These are phyloP conservation scores for Zaprionus capensis DNA, from an alignment of 1,140 invertebrate species.

Conservation along the genomic window DNA sequence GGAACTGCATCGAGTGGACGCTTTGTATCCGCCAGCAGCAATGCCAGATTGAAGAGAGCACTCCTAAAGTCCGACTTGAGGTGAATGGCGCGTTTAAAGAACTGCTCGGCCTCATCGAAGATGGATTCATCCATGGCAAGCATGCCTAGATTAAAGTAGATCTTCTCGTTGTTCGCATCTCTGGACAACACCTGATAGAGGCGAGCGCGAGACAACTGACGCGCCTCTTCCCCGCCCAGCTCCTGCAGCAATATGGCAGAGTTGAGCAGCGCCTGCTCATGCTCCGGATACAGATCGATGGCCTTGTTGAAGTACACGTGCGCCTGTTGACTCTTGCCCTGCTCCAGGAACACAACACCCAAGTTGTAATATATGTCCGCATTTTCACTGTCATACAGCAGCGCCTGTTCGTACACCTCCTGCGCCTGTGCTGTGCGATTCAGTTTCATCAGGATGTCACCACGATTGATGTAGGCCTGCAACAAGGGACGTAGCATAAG, in stretches of 20 bases:
- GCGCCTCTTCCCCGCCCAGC: constrained; percentile 90
- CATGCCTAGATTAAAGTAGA: constrained; percentile 98
- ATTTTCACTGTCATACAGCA: constrained; percentile 97
- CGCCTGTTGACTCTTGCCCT: constrained; percentile 95
- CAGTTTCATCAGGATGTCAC: constrained; percentile 97
- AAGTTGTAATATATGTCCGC: constrained; percentile 99
- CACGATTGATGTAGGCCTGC: constrained; percentile 98
- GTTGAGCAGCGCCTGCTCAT: constrained; percentile 97
- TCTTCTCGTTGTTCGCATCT: constrained; percentile 92
- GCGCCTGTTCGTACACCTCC: constrained; percentile 96
- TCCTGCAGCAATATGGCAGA: constrained; percentile 97
- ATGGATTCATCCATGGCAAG: constrained; percentile 97
- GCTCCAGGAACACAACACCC: constrained; percentile 96
- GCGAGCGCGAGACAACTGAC: constrained; percentile 91
- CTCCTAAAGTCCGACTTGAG: constrained; percentile 94
- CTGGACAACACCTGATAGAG: constrained; percentile 92
- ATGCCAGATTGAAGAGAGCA: constrained; percentile 96
- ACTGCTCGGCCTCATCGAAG: constrained; percentile 93
- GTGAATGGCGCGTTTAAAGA: constrained; percentile 94
- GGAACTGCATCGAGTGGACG: constrained; percentile 96
- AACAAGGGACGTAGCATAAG: background rate
- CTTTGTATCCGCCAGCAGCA: constrained; percentile 94
- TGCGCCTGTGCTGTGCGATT: constrained; percentile 97
- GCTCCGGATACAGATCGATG: constrained; percentile 95
- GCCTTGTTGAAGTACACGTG: constrained; percentile 96